Conservation (phyloP, 1,140 invertebrate species). For the Pachyrhynchus sulphureomaculatus region DNA sequence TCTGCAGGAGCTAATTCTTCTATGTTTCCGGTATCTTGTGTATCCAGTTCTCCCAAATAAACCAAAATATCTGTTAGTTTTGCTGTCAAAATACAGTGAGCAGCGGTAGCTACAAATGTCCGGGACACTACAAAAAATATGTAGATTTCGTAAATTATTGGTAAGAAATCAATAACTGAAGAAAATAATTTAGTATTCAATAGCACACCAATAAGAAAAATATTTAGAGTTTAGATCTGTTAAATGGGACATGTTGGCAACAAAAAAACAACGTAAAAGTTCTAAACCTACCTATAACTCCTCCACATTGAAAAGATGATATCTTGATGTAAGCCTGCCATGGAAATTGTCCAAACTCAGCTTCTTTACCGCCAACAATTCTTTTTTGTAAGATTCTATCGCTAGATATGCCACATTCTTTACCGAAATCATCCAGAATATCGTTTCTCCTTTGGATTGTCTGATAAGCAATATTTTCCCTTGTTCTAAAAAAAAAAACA, state of each 20-base stretch:
- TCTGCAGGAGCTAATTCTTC: conserved; percentile 65
- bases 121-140: conserved; percentile 55
- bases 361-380: conserved; percentile 74
- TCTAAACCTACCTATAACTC: conserved; percentile 67
- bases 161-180: neutral
- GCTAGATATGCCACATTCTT: conserved; percentile 46
- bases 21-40: conserved; percentile 66
- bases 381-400: conserved; percentile 64
- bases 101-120: conserved; percentile 70
- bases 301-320: conserved; percentile 77
- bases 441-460: conserved; percentile 40
- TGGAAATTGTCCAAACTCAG: conserved; percentile 75
- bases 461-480: conserved; percentile 18
- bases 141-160: neutral
- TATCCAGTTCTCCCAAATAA: conserved; percentile 79
- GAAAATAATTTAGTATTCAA: neutral
- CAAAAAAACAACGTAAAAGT: too few species aligned
- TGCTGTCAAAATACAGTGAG: conserved; percentile 75
- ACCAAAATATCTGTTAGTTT: conserved; percentile 73
- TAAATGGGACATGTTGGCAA: too few species aligned
- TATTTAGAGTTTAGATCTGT: too few species aligned
- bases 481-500: conserved; percentile 24
- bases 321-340: conserved; percentile 86
- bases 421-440: conserved; percentile 32
- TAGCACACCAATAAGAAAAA: neutral